These are phyloP conservation scores for Notothenia coriiceps DNA, from an alignment of 2,113 vertebrate species.

Conservation along the genomic window DNA sequence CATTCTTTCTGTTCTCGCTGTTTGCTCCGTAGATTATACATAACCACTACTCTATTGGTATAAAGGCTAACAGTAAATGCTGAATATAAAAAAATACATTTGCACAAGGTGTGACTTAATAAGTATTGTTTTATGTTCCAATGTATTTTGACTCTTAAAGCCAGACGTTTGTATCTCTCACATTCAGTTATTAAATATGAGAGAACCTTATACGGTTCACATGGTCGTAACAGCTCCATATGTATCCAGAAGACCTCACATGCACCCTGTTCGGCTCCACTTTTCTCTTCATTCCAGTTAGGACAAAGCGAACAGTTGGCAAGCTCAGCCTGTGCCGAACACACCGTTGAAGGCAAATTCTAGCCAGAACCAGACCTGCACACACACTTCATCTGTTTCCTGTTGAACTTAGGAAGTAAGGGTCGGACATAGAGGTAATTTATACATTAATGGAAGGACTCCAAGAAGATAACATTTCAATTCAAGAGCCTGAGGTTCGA, in stretches of 20 bases:
- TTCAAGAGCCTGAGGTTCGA: slow-evolving; percentile 69
- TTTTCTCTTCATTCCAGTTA: slow-evolving; percentile 28
- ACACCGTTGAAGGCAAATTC: slow-evolving; percentile 36
- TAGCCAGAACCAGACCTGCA: slow-evolving; percentile 44
- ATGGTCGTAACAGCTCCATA: not conserved
- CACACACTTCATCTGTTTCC: slow-evolving; percentile 79
- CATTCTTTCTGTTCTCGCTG: slow-evolving; percentile 49
- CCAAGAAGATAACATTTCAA: slow-evolving; percentile 80
- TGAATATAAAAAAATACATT: slow-evolving; percentile 22
- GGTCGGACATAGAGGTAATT: slow-evolving; percentile 83
- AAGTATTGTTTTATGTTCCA: slow-evolving; percentile 25
- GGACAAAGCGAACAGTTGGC: slow-evolving; percentile 30
- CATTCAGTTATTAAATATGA: slow-evolving; percentile 21
- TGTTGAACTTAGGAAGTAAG: slow-evolving; percentile 79
- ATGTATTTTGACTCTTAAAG: slow-evolving; percentile 21
- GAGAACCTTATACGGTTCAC: slow-evolving; percentile 14
- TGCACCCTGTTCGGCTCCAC: slow-evolving; percentile 22
- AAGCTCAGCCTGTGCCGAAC: slow-evolving; percentile 52
- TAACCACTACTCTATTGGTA: slow-evolving; percentile 27
- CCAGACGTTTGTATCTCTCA: slow-evolving; percentile 32
- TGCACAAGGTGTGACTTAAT: slow-evolving; percentile 21
- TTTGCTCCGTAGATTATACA: slow-evolving; percentile 61
- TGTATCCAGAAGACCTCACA: slow-evolving; percentile 33
- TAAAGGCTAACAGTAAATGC: slow-evolving; percentile 45
- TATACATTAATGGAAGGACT: slow-evolving; percentile 80